Evolutionary conservation across 2,113 vertebrate genomes (phyloP), one percentile per base, ranked within the genome.

Genomic region (Aphyosemion australe): DNA sequence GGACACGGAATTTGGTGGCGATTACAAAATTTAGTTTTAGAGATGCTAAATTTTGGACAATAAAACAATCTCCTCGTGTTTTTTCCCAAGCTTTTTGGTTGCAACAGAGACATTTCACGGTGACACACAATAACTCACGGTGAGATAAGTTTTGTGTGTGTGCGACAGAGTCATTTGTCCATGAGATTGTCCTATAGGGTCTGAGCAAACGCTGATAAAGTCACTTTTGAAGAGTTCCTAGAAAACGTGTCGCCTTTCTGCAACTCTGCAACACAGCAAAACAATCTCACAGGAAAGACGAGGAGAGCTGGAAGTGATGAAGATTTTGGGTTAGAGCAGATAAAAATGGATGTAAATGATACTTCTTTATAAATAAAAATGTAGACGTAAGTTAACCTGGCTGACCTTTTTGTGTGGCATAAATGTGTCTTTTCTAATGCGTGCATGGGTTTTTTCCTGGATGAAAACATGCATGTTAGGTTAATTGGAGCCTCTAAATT

Each of bases 171-270:
- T 45, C 50, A 70, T 84, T 69, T 70, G 58, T 71, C 71, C 76
- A 66, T 43, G 57, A 49, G 49, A 21, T 47, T 61, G 69, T 68
- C 20, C 32, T 26, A 51, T 46, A 55, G 65, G 56, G 69, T 73
- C 90, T 91, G 84, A 67, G 59, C 80, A 83, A 89, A 83, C 70
- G 74, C 69, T 54, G 87, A 90, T 90, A 87, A 82, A 79, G 71
- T 79, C 74, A 61, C 60, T 65, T 51, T 53, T 65, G 56, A 80
- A 73, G 70, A 66, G 43, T 72, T 58, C 48, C 65, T 49, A 71
- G 57, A 74, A 70, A 57, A 60, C 47, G 53, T 6, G 31, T 26
- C 21, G 31, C 49, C 54, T 58, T 46, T 43, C 48, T 65, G 47
- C 31, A 49, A 49, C 9, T 43, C 48, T 65, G 47, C 31, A 49